Base-by-base conservation (phyloP, 2,888 invertebrate species). In the Eueremaeus valkanovi region DNA sequence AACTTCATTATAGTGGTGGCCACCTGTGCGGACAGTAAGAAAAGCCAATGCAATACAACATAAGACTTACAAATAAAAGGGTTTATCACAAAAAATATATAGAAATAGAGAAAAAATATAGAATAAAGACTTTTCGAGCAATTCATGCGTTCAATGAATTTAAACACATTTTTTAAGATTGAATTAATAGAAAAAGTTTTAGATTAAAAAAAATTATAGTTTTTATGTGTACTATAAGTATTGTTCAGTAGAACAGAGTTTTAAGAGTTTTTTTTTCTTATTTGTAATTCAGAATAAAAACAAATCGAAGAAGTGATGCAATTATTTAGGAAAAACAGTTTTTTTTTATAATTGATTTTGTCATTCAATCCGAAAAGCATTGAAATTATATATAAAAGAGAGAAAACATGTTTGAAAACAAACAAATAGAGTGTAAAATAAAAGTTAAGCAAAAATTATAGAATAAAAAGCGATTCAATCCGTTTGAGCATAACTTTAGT, bases 1-100 rank as follows among this genome's bases (percentile, higher is more conserved):
- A 95, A 92, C 82, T 95, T 93, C 91, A 97, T 95, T 79, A 98
- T 93, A 81, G 92, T 89, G 45, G 96, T 95, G 79, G 97, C 96
- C 83, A 93, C 91, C 92, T 95, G 55, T 51, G 6, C 3, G 36
- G 31, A 66, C 6, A n/a, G n/a, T n/a, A n/a, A n/a, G n/a, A n/a
- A n/a, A n/a, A n/a, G n/a, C n/a, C n/a, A n/a, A n/a, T n/a, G n/a
- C n/a, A n/a, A n/a, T n/a, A n/a, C n/a, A n/a, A n/a, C n/a, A n/a
- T n/a, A n/a, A n/a, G n/a, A n/a, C n/a, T n/a, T 5, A 5, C 24
- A 5, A 21, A 21, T 13, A 21, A 3, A 51, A 21, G 8, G n/a
- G 21, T 8, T n/a, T 51, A 21, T 13, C 21, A 51, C 9, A 8
- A 51, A 51, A 51, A 8, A 36, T 36, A 51, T 21, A 21, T 51